Evolutionary conservation across 1,140 invertebrate genomes (phyloP), one percentile per base, ranked within the genome.

Genomic region (Portunus trituberculatus): DNA sequence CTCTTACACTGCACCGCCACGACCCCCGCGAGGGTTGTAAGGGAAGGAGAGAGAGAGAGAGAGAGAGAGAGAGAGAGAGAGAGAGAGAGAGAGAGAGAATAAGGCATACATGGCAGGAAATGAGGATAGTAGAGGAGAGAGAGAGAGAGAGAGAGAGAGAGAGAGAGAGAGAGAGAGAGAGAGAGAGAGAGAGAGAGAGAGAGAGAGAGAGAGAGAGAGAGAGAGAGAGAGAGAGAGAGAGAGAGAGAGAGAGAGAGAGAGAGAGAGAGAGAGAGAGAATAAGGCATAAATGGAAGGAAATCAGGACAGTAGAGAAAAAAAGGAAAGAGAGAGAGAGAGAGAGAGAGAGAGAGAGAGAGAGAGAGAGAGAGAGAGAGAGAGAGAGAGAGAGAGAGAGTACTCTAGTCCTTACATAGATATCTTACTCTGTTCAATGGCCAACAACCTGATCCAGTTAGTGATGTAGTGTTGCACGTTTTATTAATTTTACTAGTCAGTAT

Each of bases 191-290:
- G 39, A 39, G 39, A 39, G 39, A 39, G 39, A 39, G 39, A 39
- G 39, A 39, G 39, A 39, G 39, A 39, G 39, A 39, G 39, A 39
- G 39, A 39, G 39, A 39, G 39, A 39, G 39, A 39, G 39, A 39
- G 39, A 39, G 39, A 39, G 39, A 39, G 39, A 39, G 39, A 39
- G 39, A 52, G 48, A 46, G 87, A 7, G 87, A 25, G 39, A 46
- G 87, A 89, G 2, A 46, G 87, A 46, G 87, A 46, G 87, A 89
- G 31, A 46, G 32, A 89, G 31, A 89, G 87, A 46, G 87, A 46
- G 7, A 89, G 87, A 89, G 87, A 89, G 87, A 46, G 7, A 89
- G 31, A 89, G 87, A 89, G 87, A 89, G 31, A 46, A n/a, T n/a
- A n/a, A n/a, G n/a, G n/a, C n/a, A n/a, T n/a, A n/a, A n/a, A n/a